These are phyloP conservation scores for Odontomachus brunneus DNA, from an alignment of 1,140 invertebrate species.

Conservation along the genomic window DNA sequence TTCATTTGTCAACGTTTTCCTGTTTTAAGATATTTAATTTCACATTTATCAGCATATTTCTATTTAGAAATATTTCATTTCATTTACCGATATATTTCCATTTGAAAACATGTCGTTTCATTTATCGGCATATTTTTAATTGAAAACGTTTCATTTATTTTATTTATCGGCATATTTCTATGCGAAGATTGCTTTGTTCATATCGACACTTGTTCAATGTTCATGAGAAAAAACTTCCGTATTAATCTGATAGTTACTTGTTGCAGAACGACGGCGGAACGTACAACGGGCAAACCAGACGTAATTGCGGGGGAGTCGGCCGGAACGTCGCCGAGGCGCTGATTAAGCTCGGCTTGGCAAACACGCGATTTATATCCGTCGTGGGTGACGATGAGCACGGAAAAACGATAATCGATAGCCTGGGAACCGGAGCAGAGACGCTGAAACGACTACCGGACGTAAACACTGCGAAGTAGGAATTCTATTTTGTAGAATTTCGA, in stretches of 20 bases:
- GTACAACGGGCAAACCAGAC: slow-evolving; percentile 88
- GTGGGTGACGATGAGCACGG: slow-evolving; percentile 90
- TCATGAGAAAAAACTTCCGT: background rate
- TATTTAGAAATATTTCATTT: too few species aligned
- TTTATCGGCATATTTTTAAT: too few species aligned
- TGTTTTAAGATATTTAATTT: too few species aligned
- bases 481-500: too few species aligned
- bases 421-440: slow-evolving; percentile 80
- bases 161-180: too few species aligned
- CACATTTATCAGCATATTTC: too few species aligned
- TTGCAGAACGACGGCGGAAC: slow-evolving; percentile 92
- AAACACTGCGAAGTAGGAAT: slow-evolving; percentile 80
- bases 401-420: slow-evolving; percentile 84
- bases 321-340: slow-evolving; percentile 96
- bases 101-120: too few species aligned
- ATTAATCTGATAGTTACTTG: background rate
- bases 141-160: too few species aligned
- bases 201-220: background rate
- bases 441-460: slow-evolving; percentile 77
- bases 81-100: too few species aligned
- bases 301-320: slow-evolving; percentile 93
- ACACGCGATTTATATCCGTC: slow-evolving; percentile 91
- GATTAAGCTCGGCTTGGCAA: slow-evolving; percentile 88
- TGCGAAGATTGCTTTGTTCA: background rate
- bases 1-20: too few species aligned